A percentile compares a stretch with the other conserved stretches of the same genome.
Conservation (phyloP, 2,888 invertebrate genomes). For the Nymphalis c-album region DNA sequence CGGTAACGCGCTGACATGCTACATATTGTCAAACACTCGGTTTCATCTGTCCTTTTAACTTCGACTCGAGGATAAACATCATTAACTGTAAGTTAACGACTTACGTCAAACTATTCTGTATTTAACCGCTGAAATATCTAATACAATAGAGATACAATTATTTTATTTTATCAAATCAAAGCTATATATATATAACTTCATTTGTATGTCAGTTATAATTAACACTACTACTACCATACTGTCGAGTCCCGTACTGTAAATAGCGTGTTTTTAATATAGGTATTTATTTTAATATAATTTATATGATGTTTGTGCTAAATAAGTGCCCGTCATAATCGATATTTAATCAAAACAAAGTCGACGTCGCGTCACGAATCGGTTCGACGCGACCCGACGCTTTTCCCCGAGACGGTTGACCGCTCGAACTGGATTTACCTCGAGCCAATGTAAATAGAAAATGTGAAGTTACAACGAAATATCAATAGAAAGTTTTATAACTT, state of each 20-base stretch:
- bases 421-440: constrained; percentile 32
- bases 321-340: constrained; percentile 51
- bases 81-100: constrained; percentile 8
- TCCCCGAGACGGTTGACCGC: constrained; percentile 41
- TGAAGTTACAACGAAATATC: constrained; percentile 31
- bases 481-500: constrained; percentile 31
- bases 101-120: neutral
- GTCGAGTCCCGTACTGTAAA: neutral
- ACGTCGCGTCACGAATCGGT: constrained; percentile 60
- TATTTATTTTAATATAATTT: neutral
- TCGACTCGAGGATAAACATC: constrained; percentile 16
- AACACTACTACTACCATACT: too few species aligned
- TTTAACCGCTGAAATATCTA: neutral
- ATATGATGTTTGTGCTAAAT: constrained; percentile 8
- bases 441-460: constrained; percentile 35
- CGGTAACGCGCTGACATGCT: constrained; percentile 38
- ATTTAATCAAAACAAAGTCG: constrained; percentile 57
- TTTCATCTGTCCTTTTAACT: constrained; percentile 19
- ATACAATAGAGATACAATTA: neutral
- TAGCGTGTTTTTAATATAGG: neutral
- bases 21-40: constrained; percentile 22
- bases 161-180: too few species aligned
- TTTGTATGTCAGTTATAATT: too few species aligned
- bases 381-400: constrained; percentile 47
- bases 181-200: too few species aligned